Base-by-base conservation (phyloP, 2,797 vertebrate genomes). In the Acipenser transmontanus region DNA sequence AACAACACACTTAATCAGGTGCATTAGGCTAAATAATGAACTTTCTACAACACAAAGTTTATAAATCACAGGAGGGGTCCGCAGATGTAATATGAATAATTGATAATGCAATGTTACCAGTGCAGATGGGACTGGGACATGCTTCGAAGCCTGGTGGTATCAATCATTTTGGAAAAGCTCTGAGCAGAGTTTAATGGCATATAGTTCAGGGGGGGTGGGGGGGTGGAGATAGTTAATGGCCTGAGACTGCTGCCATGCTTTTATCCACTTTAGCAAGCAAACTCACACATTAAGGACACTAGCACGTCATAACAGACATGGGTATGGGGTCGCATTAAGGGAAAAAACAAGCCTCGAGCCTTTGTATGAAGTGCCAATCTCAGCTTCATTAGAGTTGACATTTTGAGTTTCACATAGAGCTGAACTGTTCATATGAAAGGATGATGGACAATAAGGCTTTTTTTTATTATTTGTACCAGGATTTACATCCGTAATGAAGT, bases 71-170 rank as follows among this genome's bases (percentile, higher is more conserved):
- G 59, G 59, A 70, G 49, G 56, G 47, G 6, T 49, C 72, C 70
- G 70, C 66, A 54, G 54, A 52, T 67, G 60, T 34, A 6, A 50
- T 57, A 76, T 8, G 6, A 71, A 67, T 72, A 59, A 67, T 74
- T 75, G 75, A 76, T 73, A 73, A 64, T 65, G 0, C 9, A 66
- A 71, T 66, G 6, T 0, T 13, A 65, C 68, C 12, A n/a, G 12
- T 57, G 66, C 50, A 52, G 61, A 62, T 67, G 20, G 59, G 59
- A 47, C 12, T 48, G 11, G 48, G 47, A 48, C 0, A n/a, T 64
- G 75, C 70, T 72, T 70, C 60, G 69, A 72, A 67, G 68, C 7
- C 63, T 75, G 63, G 72, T 67, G 64, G 61, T 76, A 79, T 80
- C 76, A 74, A 82, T 80, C 77, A 79, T 0, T 0, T 72, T 66